Percentiles rank a stretch among this genome's conserved stretches.
Evolutionary conservation across 2,888 invertebrate species (phyloP).

Genomic region (Poecilobothrus nobilitatus): DNA sequence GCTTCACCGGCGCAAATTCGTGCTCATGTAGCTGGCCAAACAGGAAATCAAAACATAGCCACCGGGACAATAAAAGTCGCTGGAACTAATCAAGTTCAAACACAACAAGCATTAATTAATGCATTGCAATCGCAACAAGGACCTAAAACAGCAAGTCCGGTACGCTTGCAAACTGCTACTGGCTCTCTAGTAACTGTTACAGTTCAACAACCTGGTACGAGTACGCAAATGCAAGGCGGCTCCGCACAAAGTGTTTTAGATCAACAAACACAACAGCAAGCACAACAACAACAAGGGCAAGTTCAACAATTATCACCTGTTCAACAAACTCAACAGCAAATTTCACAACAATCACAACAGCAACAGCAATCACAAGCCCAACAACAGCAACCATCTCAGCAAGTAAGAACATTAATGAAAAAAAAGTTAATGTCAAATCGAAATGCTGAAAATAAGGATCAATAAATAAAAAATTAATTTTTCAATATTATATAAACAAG

Average conservation of each 20-base stretch:
- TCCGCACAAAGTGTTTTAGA: conserved; percentile 11
- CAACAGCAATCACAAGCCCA: conserved; percentile 20
- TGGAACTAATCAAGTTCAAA: conserved; percentile 37
- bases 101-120: conserved; percentile 49
- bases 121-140: conserved; percentile 50
- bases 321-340: conserved; percentile 24
- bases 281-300: conserved; percentile 18
- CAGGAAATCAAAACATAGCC: conserved; percentile 42
- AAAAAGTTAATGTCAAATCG: conserved; percentile 43
- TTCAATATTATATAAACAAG: no score
- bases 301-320: conserved; percentile 14
- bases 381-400: conserved; percentile 24
- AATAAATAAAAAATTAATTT: not conserved
- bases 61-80: conserved; percentile 47
- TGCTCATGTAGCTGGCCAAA: conserved; percentile 45
- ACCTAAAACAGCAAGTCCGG: conserved; percentile 52
- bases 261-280: conserved; percentile 20
- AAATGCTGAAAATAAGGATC: conserved; percentile 36
- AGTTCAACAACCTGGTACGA: conserved; percentile 45
- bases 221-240: conserved; percentile 23
- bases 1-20: conserved; percentile 49
- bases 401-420: conserved; percentile 42
- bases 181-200: conserved; percentile 52
- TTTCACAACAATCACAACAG: conserved; percentile 24
- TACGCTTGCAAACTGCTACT: conserved; percentile 50